These are phyloP conservation scores for Agrilus biguttatus DNA, from an alignment of 2,888 invertebrate species.

Conservation along the genomic window DNA sequence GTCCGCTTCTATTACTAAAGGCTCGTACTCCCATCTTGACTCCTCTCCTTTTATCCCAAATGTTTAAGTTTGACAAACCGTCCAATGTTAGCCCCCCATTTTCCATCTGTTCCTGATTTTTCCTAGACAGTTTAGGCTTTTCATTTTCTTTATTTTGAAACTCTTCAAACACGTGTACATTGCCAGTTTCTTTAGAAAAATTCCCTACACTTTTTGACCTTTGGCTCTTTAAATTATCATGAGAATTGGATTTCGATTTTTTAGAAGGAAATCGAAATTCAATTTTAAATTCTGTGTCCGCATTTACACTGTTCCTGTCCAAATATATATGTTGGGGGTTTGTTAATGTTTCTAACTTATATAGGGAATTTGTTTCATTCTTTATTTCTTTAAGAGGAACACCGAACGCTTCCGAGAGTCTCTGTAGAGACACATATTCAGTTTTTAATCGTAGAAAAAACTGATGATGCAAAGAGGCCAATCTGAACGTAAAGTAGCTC, in stretches of 20 bases:
- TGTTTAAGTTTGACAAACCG: conserved; percentile 17
- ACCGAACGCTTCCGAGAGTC: conserved; percentile 45
- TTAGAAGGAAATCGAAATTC: conserved; percentile 22
- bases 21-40: conserved; percentile 65
- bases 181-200: conserved; percentile 23
- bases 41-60: conserved; percentile 36
- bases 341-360: conserved; percentile 26
- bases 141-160: conserved; percentile 58
- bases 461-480: conserved; percentile 65
- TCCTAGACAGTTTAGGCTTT: conserved; percentile 31
- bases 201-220: conserved; percentile 39
- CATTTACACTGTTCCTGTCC: conserved; percentile 20
- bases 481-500: conserved; percentile 61
- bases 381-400: conserved; percentile 37
- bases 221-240: conserved; percentile 13
- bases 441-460: conserved; percentile 59
- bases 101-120: conserved; percentile 3
- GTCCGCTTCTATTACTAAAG: conserved; percentile 27
- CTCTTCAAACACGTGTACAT: conserved; percentile 33
- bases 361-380: conserved; percentile 29
- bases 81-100: conserved; percentile 20
- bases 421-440: conserved; percentile 52
- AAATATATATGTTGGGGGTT: conserved; percentile 16
- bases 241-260: conserved; percentile 10
- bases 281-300: conserved; percentile 27